Percentiles rank a stretch among this genome's conserved stretches.
Conservation (phyloP, 2,113 vertebrate species). For the Prietella phreatophila region DNA sequence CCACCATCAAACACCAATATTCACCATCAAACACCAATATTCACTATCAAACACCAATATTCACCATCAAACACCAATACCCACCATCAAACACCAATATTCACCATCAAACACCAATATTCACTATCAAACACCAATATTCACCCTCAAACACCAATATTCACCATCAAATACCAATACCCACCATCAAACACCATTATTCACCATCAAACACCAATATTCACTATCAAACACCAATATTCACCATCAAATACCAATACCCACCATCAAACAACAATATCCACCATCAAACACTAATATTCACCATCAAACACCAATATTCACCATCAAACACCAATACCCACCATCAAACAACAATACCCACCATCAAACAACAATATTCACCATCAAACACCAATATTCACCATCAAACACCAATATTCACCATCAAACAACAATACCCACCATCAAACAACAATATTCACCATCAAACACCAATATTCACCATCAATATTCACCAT, state of each 20-base stretch:
- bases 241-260: background rate
- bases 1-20: background rate
- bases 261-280: background rate
- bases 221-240: background rate
- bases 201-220: background rate
- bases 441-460: background rate
- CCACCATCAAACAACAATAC: background rate
- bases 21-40: background rate
- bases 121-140: background rate
- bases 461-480: background rate
- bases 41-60: background rate
- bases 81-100: background rate
- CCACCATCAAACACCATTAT: background rate
- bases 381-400: background rate
- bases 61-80: background rate
- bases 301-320: background rate
- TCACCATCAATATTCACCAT: background rate
- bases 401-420: background rate
- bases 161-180: background rate
- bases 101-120: background rate
- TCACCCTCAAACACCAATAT: background rate
- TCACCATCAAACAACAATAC: background rate
- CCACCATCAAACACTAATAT: background rate
- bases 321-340: background rate
- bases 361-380: background rate